Base-by-base conservation (phyloP, 2,888 invertebrate species). In the Strigamia transsilvanica region DNA sequence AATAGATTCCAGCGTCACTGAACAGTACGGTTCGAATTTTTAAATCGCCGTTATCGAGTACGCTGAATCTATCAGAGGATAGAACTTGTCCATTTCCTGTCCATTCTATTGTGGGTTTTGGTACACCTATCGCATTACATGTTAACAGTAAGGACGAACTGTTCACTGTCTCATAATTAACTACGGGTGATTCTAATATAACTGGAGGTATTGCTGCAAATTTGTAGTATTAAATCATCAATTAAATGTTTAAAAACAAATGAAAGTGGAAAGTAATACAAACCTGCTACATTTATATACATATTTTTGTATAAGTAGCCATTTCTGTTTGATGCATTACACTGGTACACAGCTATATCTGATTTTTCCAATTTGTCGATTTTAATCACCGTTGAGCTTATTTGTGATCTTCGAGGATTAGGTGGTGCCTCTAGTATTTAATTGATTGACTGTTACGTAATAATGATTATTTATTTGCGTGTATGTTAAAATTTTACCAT, bases 231-330 rank as follows among this genome's bases (percentile, higher is more conserved):
- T 77, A 38, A 13, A 61, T 21, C 7, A 83, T 7, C 3, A 32
- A 81, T 5, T 7, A 18, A 51, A 51, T 13, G 51, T 51, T 10
- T 0, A 51, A 51, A 61, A 12, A 51, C 42, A 51, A 18, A 3
- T 51, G 6, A 18, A 15, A 51, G 91, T n/a, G 27, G 13, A 82
- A 79, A 73, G 2, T 21, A n/a, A 41, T 82, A 27, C 91, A 90
- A 87, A 94, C 94, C 92, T 86, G 96, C 90, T 10, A 99, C 98
- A 89, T 99, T 99, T 56, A 99, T 92, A 89, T 94, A 99, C 83
- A 98, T 96, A 89, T 99, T 98, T 88, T 96, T 96, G 90, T 97
- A 99, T 42, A 98, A 96, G 89, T 98, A 99, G 38, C 99, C 99
- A 85, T 97, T 92, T n/a, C 94, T 94, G 88, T 99, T 99, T 86